A percentile compares a stretch with the other conserved stretches of the same genome.
phyloP scores from a whole-genome alignment of 1,140 invertebrate genomes.

The Panulirus ornatus region DNA sequence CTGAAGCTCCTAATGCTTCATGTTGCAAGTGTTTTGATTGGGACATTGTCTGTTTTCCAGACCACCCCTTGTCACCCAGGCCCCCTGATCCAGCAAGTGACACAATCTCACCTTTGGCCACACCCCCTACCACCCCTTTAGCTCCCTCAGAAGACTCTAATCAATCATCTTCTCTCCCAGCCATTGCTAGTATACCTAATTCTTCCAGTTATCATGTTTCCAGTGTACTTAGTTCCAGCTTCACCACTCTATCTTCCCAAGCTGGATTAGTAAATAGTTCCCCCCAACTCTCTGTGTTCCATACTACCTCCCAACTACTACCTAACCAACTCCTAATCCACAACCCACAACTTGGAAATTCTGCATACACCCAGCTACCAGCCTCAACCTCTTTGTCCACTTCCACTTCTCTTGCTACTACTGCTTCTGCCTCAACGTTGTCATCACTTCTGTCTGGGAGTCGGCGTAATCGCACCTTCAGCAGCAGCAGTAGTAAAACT shows the following conservation, averaged over 20 bases:
- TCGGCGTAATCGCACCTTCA: constrained; percentile 77
- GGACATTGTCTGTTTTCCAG: constrained; percentile 24
- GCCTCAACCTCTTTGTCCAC: constrained; percentile 26
- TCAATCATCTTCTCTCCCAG: constrained; percentile 68
- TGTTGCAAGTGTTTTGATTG: neutral
- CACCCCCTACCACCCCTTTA: constrained; percentile 82
- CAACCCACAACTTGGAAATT: constrained; percentile 50
- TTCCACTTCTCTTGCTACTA: constrained; percentile 1
- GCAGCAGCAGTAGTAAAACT: constrained; percentile 51
- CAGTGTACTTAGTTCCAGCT: constrained; percentile 10
- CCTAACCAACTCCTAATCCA: constrained; percentile 75
- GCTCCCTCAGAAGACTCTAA: constrained; percentile 77
- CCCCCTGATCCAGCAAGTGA: constrained; percentile 79
- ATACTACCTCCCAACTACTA: constrained; percentile 78
- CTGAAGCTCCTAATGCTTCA: no score
- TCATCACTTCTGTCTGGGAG: constrained; percentile 77
- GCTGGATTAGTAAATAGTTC: constrained; percentile 30
- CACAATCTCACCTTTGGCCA: constrained; percentile 81
- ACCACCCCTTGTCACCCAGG: constrained; percentile 81
- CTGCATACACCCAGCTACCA: constrained; percentile 40
- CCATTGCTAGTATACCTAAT: constrained; percentile 31
- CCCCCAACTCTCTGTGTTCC: constrained; percentile 78
- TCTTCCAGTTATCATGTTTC: constrained; percentile 14
- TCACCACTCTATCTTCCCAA: constrained; percentile 1
- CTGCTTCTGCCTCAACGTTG: constrained; percentile 4